These are phyloP conservation scores for Drosophila pseudotakahashii DNA, from an alignment of 2,888 invertebrate genomes.

Conservation along the genomic window DNA sequence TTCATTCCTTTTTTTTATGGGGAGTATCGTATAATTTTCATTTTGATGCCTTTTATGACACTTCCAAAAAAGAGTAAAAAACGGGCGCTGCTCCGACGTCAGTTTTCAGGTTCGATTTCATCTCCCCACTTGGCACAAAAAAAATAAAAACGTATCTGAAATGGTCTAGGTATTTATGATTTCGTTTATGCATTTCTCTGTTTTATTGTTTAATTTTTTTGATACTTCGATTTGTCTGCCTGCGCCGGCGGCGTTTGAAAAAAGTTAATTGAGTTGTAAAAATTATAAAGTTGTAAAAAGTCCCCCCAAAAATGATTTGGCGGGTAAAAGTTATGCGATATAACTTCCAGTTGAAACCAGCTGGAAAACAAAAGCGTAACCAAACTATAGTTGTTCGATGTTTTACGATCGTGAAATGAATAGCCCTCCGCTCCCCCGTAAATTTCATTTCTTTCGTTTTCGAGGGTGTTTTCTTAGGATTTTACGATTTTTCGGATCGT, in stretches of 20 bases:
- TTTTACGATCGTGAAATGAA: constrained; percentile 72
- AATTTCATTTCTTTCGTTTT: constrained; percentile 37
- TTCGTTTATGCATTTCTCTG: constrained; percentile 74
- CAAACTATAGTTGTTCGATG: constrained; percentile 59
- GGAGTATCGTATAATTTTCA: constrained; percentile 62
- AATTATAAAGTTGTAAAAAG: constrained; percentile 78
- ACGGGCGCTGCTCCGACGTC: constrained; percentile 42
- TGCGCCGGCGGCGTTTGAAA: constrained; percentile 61
- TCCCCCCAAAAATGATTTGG: constrained; percentile 35
- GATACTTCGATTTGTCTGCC: constrained; percentile 39
- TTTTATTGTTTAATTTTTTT: constrained; percentile 65
- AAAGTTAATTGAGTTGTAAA: constrained; percentile 79
- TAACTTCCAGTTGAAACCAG: constrained; percentile 65
- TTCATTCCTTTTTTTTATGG: constrained; percentile 27
- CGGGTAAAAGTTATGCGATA: constrained; percentile 57
- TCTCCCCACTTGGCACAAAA: constrained; percentile 49
- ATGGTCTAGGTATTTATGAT: constrained; percentile 76
- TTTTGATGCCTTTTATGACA: constrained; percentile 77
- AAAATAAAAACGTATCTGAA: constrained; percentile 45
- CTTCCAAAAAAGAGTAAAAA: constrained; percentile 49
- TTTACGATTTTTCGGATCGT: constrained; percentile 52
- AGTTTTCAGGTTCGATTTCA: constrained; percentile 37
- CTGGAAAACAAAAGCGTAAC: constrained; percentile 54
- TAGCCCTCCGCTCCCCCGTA: constrained; percentile 57
- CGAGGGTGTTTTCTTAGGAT: constrained; percentile 42